Percentiles rank a stretch among this genome's conserved stretches.
phyloP scores from a whole-genome alignment of 2,113 vertebrate species.

The Girardinichthys multiradiatus region DNA sequence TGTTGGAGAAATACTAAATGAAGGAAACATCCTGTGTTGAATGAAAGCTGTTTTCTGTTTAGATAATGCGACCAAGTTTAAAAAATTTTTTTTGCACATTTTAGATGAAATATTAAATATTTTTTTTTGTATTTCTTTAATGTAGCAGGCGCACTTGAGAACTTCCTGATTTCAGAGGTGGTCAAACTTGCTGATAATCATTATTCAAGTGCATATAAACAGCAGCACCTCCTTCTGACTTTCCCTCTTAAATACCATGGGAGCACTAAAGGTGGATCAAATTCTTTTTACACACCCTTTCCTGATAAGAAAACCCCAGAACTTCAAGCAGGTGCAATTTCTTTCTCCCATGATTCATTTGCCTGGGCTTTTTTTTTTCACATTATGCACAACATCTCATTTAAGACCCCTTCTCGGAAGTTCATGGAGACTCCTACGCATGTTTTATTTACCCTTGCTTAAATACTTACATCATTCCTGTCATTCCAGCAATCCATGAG shows the following conservation, averaged over 20 bases:
- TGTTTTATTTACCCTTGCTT: conserved; percentile 17
- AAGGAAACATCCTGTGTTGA: no score
- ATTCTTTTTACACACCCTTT: no score
- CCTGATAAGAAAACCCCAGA: background rate
- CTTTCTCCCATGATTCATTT: no score
- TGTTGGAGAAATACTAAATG: no score
- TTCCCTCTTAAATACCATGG: no score
- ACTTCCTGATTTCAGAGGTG: background rate
- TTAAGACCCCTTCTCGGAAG: background rate
- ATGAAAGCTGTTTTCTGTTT: background rate
- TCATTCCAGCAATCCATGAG: conserved; percentile 50
- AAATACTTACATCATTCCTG: conserved; percentile 34
- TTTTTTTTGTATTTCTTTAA: background rate
- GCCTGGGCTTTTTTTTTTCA: background rate
- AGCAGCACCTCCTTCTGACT: no score
- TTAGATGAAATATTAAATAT: background rate
- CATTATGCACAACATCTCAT: background rate
- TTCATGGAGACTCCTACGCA: conserved; percentile 20
- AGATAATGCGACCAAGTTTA: background rate
- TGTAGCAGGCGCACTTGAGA: background rate
- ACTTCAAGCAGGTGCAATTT: no score
- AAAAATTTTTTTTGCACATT: background rate
- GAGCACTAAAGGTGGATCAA: no score
- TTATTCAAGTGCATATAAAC: background rate
- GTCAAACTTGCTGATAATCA: background rate